Evolutionary conservation across 2,797 vertebrate genomes (phyloP), one percentile per base, ranked within the genome.

Genomic region (Spondyliosoma cantharus): DNA sequence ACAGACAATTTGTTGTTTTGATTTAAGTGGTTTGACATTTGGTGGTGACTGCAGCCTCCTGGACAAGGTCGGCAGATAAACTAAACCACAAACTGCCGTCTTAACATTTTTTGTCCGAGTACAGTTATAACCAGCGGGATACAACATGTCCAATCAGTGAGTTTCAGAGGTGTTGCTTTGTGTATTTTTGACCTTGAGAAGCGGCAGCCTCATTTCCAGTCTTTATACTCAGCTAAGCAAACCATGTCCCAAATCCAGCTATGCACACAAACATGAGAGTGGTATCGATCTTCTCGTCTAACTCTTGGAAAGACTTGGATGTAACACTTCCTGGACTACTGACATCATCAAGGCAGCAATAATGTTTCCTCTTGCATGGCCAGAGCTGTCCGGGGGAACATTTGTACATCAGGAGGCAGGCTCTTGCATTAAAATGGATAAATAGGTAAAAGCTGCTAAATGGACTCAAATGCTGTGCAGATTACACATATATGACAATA

Each of bases 111-210:
- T 11, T 52, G n/a, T 45, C 56, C 45, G 17, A n/a, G 5, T 15
- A 45, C 56, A 56, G 37, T 12, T 24, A 4, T n/a, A 49, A 49
- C 22, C 24, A 4, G n/a, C 17, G 3, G 15, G 17, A 48, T 7
- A 24, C 16, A 24, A 19, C 32, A 14, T 45, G 7, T 52, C 48
- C 32, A 24, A 50, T 61, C 15, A 20, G 2, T 19, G 14, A 53
- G 29, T 15, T 54, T 49, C 17, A 17, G 20, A 4, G 7, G 43
- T 50, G 48, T 22, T 15, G 22, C n/a, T 63, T 15, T 61, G n/a
- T 19, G 20, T 67, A 29, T 48, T 48, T 70, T 16, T 58, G 20
- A 70, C 54, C 25, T 48, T 70, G 56, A 46, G 59, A 37, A 37
- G 32, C 7, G 7, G 1, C 32, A 37, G 32, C 32, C 8, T 37